Base-by-base conservation (phyloP, 1,140 invertebrate genomes). In the Bombus sibiricus region DNA sequence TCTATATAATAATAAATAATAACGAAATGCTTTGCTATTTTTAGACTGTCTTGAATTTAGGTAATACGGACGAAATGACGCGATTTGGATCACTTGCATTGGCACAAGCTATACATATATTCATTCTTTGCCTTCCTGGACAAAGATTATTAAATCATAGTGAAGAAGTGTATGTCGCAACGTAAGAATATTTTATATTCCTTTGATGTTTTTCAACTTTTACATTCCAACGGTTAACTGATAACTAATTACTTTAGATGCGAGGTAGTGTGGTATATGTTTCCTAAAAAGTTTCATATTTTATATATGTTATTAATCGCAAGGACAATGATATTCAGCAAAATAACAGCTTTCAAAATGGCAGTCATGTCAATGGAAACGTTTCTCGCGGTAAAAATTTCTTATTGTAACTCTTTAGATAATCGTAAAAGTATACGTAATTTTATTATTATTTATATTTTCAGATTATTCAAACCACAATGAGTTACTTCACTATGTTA, bases 401-500 rank as follows among this genome's bases (percentile, higher is more conserved):
- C 0, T 64, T 41, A 43, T 41, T n/a, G 0, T 10, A 32, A 41
- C 28, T 59, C 57, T 18, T 59, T 18, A 10, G 28, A 76, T 37
- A 59, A 37, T 59, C 8, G 1, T n/a, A 37, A 28, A 1, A 59
- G 10, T 18, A 25, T 39, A 8, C 15, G 0, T 53, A 39, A 78
- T 75, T 34, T 53, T 43, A 75, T 53, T n/a, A 53, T 10, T 34
- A 15, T 25, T 66, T 66, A 25, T 66, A 43, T 43, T 66, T 78
- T 43, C 41, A 78, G 76, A 66, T 78, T 34, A 78, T 78, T 39
- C 37, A 78, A 43, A 43, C 59, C 3, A n/a, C 59, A n/a, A 64
- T 78, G 76, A 78, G 57, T 43, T 66, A 78, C 12, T 78, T 78
- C n/a, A 78, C 76, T 34, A 22, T 78, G 25, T 66, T 78, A 34